Conservation (phyloP, 2,113 vertebrate species). For the Thymallus thymallus region DNA sequence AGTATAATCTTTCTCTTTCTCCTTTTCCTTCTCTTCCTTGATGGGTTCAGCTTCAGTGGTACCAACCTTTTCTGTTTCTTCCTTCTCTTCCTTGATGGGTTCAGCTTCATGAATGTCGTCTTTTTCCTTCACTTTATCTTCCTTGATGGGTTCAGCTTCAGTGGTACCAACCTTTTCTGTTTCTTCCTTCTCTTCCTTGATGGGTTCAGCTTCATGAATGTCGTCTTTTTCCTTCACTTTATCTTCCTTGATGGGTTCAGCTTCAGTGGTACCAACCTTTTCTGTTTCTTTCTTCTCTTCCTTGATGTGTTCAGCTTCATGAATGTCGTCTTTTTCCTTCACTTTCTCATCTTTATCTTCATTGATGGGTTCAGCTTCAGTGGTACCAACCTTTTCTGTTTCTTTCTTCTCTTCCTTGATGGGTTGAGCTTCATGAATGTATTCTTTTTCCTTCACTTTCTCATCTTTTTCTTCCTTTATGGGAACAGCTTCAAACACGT, state of each 20-base stretch:
- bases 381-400: slow-evolving; percentile 32
- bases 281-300: slow-evolving; percentile 37
- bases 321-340: slow-evolving; percentile 8
- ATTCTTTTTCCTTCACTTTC: slow-evolving; percentile 24
- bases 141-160: slow-evolving; percentile 4
- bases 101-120: slow-evolving; percentile 13
- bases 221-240: slow-evolving; percentile 21
- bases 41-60: slow-evolving; percentile 3
- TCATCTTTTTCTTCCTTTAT: background rate
- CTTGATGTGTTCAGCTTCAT: slow-evolving; percentile 9
- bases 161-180: slow-evolving; percentile 32
- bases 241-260: background rate
- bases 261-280: slow-evolving; percentile 19
- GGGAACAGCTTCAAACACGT: slow-evolving; percentile 12
- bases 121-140: slow-evolving; percentile 25
- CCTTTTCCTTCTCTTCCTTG: slow-evolving; percentile 32
- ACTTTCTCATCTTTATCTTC: slow-evolving; percentile 9
- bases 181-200: slow-evolving; percentile 3
- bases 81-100: background rate
- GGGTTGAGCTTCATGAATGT: background rate
- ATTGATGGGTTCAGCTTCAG: slow-evolving; percentile 8
- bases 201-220: slow-evolving; percentile 8
- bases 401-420: background rate
- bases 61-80: slow-evolving; percentile 36
- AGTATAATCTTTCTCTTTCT: slow-evolving; percentile 8